Percentiles rank a stretch among this genome's conserved stretches.
phyloP scores from a whole-genome alignment of 2,113 vertebrate species.

The Myrmophylax atrothorax region DNA sequence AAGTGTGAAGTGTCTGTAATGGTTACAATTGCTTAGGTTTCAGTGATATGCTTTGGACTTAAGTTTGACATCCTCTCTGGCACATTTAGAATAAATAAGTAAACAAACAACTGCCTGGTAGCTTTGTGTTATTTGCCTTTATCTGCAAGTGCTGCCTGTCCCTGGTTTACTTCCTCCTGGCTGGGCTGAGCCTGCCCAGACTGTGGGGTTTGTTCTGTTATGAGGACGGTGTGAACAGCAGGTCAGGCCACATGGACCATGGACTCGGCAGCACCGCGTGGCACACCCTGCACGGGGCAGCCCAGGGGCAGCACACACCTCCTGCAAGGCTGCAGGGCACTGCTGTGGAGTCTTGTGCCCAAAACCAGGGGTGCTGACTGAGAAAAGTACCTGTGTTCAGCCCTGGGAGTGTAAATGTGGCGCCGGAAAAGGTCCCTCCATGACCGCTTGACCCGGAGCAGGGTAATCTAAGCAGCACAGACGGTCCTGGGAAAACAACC shows the following conservation, averaged over 20 bases:
- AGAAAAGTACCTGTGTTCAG: neutral
- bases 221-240: neutral
- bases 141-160: neutral
- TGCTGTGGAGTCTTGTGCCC: neutral
- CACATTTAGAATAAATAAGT: neutral
- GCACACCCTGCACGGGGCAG: neutral
- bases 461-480: neutral
- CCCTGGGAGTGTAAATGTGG: neutral
- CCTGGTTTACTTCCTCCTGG: neutral
- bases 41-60: neutral
- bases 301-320: neutral
- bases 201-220: neutral
- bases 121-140: neutral
- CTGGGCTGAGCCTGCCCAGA: neutral
- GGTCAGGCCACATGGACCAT: neutral
- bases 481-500: neutral
- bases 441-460: neutral
- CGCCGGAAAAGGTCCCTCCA: rapidly evolving
- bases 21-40: neutral
- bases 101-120: neutral
- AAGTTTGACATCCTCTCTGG: neutral
- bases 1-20: neutral
- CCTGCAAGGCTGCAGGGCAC: rapidly evolving
- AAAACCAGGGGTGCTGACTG: neutral
- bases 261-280: rapidly evolving